Evolutionary conservation across 1,140 invertebrate genomes (phyloP), one percentile per base, ranked within the genome.

Genomic region (Diachasma alloeum): DNA sequence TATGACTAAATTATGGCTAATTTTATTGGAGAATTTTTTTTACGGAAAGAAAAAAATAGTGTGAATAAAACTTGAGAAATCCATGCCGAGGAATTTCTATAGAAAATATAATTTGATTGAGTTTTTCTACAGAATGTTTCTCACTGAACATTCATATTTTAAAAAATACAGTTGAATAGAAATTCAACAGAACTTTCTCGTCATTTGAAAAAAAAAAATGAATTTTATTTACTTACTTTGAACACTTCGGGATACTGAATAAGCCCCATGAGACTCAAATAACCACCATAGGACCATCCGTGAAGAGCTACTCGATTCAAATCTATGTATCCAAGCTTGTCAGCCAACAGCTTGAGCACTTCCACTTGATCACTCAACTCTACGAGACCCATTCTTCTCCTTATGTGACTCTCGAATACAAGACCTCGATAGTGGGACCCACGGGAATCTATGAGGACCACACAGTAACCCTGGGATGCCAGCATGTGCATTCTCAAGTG

Each of bases 241-340:
- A 97, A 97, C 59, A 96, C 90, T 77, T 95, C 92, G 1, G 95
- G 94, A 87, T 94, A 93, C 66, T 96, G 95, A 80, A 95, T 94
- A 19, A 97, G 87, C 4, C 94, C 96, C 92, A 97, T 95, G 31
- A 97, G 91, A 82, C 94, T 96, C 4, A 97, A 91, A 88, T 97
- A 97, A 22, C 96, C 95, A 37, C 97, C 98, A 87, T 99, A 99
- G 63, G 98, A 99, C 98, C 98, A 99, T 6, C 98, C 98, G 86
- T 98, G 97, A 81, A 99, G 96, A 5, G 96, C 98, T 0, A 99
- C 93, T 73, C 98, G 92, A 79, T 93, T 92, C 90, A 98, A 93
- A 87, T 99, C 98, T 77, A 99, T 97, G 82, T 94, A 98, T 44
- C 94, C 93, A 10, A 94, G 93, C 78, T 93, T 93, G 81, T 96